Percentiles rank a stretch among this genome's conserved stretches.
Evolutionary conservation across 2,888 invertebrate genomes (phyloP).

Genomic region (Seira musarum): DNA sequence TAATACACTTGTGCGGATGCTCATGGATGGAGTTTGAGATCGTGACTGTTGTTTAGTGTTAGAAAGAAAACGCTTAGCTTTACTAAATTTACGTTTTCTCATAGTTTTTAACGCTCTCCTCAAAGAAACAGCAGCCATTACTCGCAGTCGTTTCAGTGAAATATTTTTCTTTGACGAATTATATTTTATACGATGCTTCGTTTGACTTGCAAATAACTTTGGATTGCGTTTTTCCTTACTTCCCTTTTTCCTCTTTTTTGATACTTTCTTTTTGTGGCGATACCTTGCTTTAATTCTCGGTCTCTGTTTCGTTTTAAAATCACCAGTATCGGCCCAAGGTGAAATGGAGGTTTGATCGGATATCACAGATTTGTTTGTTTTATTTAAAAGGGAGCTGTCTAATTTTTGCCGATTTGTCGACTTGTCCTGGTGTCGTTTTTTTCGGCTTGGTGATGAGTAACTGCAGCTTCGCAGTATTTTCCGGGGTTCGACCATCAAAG

Average conservation of each 20-base stretch:
- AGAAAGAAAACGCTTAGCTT: background rate
- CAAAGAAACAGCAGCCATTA: constrained; percentile 28
- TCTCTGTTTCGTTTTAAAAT: too few species aligned
- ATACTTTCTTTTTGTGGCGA: background rate
- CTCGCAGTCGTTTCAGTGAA: background rate
- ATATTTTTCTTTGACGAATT: background rate
- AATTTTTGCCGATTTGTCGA: too few species aligned
- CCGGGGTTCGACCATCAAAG: background rate
- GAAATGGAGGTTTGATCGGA: background rate
- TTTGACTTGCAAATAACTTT: background rate
- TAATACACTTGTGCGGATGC: background rate
- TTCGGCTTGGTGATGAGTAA: background rate
- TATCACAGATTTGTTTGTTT: background rate
- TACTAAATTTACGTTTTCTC: background rate
- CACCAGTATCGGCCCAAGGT: too few species aligned
- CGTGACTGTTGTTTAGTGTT: background rate
- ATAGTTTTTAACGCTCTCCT: constrained; percentile 25
- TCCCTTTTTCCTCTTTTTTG: background rate
- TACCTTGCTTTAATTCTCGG: background rate
- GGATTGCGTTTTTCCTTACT: background rate
- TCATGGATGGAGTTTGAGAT: background rate
- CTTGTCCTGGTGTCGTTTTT: too few species aligned
- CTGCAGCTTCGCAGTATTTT: background rate
- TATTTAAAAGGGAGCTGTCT: too few species aligned
- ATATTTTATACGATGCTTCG: constrained; percentile 8